These are phyloP conservation scores for Rhabditoides inermis DNA, from an alignment of 2,888 invertebrate genomes.

Conservation along the genomic window DNA sequence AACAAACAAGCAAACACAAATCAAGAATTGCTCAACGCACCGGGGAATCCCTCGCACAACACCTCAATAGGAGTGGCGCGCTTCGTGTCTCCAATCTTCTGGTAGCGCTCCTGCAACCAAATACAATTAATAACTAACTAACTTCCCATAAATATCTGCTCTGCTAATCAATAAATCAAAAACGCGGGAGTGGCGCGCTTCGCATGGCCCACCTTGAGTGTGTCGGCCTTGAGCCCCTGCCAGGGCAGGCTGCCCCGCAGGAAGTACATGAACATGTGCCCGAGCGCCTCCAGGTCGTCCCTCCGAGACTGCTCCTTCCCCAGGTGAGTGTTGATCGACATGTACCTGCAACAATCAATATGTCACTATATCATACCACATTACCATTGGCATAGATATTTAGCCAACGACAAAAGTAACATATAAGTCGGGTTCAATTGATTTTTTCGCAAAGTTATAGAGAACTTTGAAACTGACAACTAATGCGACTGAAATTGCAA, in stretches of 20 bases:
- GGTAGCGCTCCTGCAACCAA: constrained; percentile 86
- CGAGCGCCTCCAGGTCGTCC: constrained; percentile 72
- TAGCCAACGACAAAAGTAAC: too few relatives aligned
- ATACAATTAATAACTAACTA: background rate
- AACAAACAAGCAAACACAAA: too few relatives aligned
- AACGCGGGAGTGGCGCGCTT: too few relatives aligned
- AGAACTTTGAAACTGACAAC: too few relatives aligned
- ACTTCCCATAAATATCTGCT: background rate
- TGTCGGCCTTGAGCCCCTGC: constrained; percentile 82
- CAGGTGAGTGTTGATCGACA: constrained; percentile 99
- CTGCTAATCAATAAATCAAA: too few relatives aligned
- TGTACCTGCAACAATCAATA: too few relatives aligned
- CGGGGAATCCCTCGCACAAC: constrained; percentile 65
- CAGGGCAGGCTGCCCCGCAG: constrained; percentile 96
- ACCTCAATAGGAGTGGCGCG: constrained; percentile 95
- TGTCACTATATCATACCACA: too few relatives aligned
- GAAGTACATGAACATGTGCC: constrained; percentile 99
- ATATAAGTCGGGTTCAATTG: too few relatives aligned
- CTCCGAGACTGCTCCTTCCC: constrained; percentile 96
- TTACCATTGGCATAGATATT: too few relatives aligned
- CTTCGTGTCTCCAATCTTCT: constrained; percentile 99
- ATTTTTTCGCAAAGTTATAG: too few relatives aligned
- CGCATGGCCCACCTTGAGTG: constrained; percentile 23
- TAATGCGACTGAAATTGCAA: too few relatives aligned
- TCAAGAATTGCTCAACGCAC: too few relatives aligned